These are phyloP conservation scores for Mustelus asterias DNA, from an alignment of 2,113 vertebrate species.

Conservation along the genomic window DNA sequence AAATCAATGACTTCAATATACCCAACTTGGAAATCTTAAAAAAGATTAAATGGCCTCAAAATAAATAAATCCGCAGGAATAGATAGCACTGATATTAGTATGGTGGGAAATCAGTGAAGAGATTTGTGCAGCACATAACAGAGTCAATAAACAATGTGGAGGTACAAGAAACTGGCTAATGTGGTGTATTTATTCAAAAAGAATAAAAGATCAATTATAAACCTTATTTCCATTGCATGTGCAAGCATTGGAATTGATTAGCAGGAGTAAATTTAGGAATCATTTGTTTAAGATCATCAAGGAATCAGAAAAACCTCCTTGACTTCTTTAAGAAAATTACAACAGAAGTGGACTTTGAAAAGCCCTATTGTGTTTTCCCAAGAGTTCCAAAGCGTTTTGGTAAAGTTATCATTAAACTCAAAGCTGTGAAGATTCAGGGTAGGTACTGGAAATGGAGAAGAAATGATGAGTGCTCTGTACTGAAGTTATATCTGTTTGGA, in stretches of 20 bases:
- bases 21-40: not conserved
- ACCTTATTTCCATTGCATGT: not conserved
- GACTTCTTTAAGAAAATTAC: not conserved
- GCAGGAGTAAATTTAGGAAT: too few species aligned
- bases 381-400: not conserved
- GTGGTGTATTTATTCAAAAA: not conserved
- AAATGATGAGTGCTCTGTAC: too few species aligned
- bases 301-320: not conserved
- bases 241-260: too few species aligned
- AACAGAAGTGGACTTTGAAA: not conserved
- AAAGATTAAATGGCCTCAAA: not conserved
- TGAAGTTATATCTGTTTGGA: too few species aligned
- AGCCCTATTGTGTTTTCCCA: not conserved
- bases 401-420: not conserved
- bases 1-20: constrained; percentile 8
- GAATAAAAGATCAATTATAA: not conserved
- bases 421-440: not conserved
- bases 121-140: not conserved
- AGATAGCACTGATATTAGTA: not conserved
- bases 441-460: not conserved
- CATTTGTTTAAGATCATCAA: too few species aligned
- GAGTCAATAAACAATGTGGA: not conserved
- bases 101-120: not conserved
- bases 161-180: not conserved
- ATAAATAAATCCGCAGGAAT: not conserved